A percentile compares a stretch with the other conserved stretches of the same genome.
Evolutionary conservation across 2,888 invertebrate genomes (phyloP).

Genomic region (Ceramica pisi): DNA sequence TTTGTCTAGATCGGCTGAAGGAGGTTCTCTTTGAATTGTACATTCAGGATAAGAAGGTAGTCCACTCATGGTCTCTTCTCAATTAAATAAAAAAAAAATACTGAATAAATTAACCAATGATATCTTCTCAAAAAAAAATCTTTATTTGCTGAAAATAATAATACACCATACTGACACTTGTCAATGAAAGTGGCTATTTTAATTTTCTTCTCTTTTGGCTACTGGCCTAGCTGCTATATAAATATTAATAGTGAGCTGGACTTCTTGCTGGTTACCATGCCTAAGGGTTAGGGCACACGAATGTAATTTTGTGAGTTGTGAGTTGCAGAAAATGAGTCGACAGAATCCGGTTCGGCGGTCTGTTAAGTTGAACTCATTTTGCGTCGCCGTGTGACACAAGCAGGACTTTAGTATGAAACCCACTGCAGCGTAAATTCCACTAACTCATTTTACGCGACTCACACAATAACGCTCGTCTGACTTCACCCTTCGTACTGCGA

Average conservation of each 20-base stretch:
- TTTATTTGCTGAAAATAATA: constrained; percentile 3
- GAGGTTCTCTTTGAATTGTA: constrained; percentile 16
- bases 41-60: constrained; percentile 35
- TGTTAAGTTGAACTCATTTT: too few species aligned
- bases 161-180: not conserved
- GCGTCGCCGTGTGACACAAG: too few species aligned
- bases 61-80: constrained; percentile 4
- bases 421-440: too few species aligned
- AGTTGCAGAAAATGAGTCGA: too few species aligned
- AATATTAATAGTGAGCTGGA: not conserved
- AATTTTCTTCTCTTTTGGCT: constrained; percentile 1
- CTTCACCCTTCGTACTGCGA: too few species aligned
- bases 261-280: not conserved
- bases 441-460: too few species aligned
- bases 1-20: not conserved
- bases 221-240: not conserved
- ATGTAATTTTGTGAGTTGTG: too few species aligned
- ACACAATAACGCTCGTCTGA: too few species aligned
- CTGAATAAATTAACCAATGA: not conserved
- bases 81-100: not conserved
- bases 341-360: too few species aligned
- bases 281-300: too few species aligned
- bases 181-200: not conserved
- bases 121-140: not conserved
- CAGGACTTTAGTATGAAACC: too few species aligned